A percentile compares a stretch with the other conserved stretches of the same genome.
Evolutionary conservation across 2,797 vertebrate species (phyloP).

Genomic region (Sebastiscus albofasciatus): DNA sequence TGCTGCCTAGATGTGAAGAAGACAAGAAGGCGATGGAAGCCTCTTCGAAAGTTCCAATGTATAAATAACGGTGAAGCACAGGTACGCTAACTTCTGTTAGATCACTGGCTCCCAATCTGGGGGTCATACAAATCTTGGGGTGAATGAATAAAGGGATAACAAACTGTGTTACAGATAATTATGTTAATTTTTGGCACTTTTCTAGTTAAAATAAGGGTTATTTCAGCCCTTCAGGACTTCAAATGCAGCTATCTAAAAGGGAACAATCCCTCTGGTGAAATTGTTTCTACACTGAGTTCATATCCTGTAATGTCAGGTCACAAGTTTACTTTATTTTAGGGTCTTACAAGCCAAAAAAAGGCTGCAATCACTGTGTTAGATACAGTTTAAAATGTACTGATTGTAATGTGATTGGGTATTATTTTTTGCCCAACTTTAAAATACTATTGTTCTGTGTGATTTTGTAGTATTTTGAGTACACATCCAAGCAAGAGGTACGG

Average conservation of each 20-base stretch:
- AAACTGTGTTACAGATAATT: background rate
- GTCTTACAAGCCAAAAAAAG: background rate
- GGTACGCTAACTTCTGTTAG: slow-evolving; percentile 64
- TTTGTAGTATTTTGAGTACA: slow-evolving; percentile 88
- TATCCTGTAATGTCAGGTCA: background rate
- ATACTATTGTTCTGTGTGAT: background rate
- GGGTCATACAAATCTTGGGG: background rate
- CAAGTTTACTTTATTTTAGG: background rate
- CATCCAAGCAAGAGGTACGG: slow-evolving; percentile 82
- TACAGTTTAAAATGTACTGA: background rate
- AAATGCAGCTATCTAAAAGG: background rate
- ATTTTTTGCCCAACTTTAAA: background rate
- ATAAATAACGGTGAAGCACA: slow-evolving; percentile 83
- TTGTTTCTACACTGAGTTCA: background rate
- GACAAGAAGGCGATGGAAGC: slow-evolving; percentile 77
- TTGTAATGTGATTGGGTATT: background rate
- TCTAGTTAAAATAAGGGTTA: background rate
- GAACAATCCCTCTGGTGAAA: background rate
- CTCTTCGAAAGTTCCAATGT: slow-evolving; percentile 83
- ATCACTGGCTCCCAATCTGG: background rate
- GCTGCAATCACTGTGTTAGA: background rate
- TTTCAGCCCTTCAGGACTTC: background rate
- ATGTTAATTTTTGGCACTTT: background rate
- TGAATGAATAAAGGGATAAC: background rate
- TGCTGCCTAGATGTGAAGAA: slow-evolving; percentile 81